Evolutionary conservation across 2,888 invertebrate species (phyloP), one percentile per base, ranked within the genome.

Genomic region (Cerceris ruficornis): DNA sequence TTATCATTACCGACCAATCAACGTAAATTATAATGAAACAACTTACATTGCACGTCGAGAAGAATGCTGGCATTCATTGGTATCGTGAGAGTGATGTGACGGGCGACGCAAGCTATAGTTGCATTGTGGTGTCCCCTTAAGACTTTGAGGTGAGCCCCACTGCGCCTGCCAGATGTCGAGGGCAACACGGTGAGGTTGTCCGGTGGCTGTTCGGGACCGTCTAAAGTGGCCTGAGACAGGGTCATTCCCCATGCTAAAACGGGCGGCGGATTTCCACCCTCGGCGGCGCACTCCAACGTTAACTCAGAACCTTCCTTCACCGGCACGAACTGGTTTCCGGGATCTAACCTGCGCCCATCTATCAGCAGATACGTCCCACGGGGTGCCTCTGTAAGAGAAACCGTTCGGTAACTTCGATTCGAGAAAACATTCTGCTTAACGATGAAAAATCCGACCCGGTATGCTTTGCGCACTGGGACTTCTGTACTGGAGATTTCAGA

Each of bases 81-180:
- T 50, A 92, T 92, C 17, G 93, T 91, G 82, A 95, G 91, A 7
- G 95, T 93, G 75, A 94, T 90, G 93, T 98, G 98, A 80, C 95
- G 94, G 82, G 97, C 97, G 82, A 95, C 95, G 91, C 98, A 98
- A 81, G 95, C 94, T 77, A 98, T 95, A 68, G 97, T 96, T 57
- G 97, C 97, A 93, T 97, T 97, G 93, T 98, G 98, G 89, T 97
- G 96, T 77, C 96, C 96, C 54, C 98, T 94, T 79, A 96, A 95
- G 59, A 97, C 97, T 76, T 95, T 94, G 92, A 96, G 92, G 91
- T 96, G 93, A 82, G 96, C 93, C 88, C 95, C 95, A 89, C 95
- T 95, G 84, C 92, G 90, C 84, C 90, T 90, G 84, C 85, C 88
- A 69, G 88, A 86, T 50, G 87, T 88, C 71, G 88, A 84, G 54